These are phyloP conservation scores for Pelmatolapia mariae DNA, from an alignment of 2,113 vertebrate species.

Conservation along the genomic window DNA sequence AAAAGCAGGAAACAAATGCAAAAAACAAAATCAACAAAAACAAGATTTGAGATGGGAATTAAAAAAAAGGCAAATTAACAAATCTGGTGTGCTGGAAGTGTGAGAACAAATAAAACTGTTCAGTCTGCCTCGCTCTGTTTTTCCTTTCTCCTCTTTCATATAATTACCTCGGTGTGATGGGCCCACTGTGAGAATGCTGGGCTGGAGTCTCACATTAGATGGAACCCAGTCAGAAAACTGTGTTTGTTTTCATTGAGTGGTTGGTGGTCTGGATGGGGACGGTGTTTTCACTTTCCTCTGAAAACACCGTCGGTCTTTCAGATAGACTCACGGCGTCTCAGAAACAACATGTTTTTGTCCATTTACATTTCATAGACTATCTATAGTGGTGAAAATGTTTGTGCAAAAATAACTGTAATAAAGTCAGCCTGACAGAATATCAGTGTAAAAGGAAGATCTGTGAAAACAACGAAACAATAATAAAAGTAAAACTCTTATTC, in stretches of 20 bases:
- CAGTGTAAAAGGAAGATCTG: background rate
- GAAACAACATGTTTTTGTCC: background rate
- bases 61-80: background rate
- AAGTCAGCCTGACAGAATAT: background rate
- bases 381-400: background rate
- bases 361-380: background rate
- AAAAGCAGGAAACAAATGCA: background rate
- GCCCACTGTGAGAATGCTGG: slow-evolving; percentile 31
- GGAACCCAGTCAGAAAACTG: slow-evolving; percentile 21
- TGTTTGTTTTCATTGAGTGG: slow-evolving; percentile 48
- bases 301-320: slow-evolving; percentile 12
- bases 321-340: background rate
- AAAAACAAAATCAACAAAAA: background rate
- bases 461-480: background rate
- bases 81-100: background rate
- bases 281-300: background rate
- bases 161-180: slow-evolving; percentile 40
- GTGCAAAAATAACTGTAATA: background rate
- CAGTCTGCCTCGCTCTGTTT: background rate
- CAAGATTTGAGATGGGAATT: background rate
- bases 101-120: background rate
- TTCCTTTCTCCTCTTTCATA: background rate
- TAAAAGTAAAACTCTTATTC: background rate
- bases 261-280: slow-evolving; percentile 29
- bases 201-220: slow-evolving; percentile 21